Evolutionary conservation across 1,140 invertebrate genomes (phyloP), one percentile per base, ranked within the genome.

Genomic region (Lepidurus packardi): DNA sequence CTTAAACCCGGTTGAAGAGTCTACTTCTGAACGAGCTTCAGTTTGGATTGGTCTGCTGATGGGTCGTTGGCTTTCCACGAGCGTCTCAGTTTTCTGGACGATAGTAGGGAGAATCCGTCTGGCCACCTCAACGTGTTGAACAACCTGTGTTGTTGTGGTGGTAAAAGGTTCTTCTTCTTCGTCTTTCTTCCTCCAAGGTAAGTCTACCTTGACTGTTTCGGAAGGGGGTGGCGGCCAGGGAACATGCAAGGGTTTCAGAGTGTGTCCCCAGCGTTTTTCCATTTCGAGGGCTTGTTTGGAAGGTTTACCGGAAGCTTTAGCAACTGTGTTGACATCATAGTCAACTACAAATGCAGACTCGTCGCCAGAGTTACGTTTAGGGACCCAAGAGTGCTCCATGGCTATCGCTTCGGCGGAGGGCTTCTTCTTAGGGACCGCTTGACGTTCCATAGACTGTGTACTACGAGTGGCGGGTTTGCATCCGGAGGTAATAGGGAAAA

Each of bases 351-450:
- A 9, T 0, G 43, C 53, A 74, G 41, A 24, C 2, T 78, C 10
- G 43, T 73, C 73, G 11, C 24, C 11, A 9, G 34, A 45, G 24
- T 78, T 42, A 25, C 80, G 42, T 77, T 80, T 82, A 34, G 80
- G 75, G n/a, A 84, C 78, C 84, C 90, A 90, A 0, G 89, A 83
- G 82, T 89, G 90, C 78, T 90, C 89, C 89, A 90, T 90, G 21
- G 86, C 85, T 76, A 90, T 79, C 3, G 84, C 89, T 82, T 90
- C 89, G 0, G 87, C 86, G 1, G 89, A 89, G 8, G 83, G 78
- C 25, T 65, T 45, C 65, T 47, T 42, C 53, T 21, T 9, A 65
- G 53, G 53, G 53, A 65, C 53, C 16, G 53, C 53, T 7, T 65
- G 53, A 16, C 53, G 53, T 1, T 65, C 53, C 53, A 65, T 65